Percentiles rank a stretch among this genome's conserved stretches.
phyloP scores from a whole-genome alignment of 2,797 vertebrate species.

The Aldrovandia affinis region DNA sequence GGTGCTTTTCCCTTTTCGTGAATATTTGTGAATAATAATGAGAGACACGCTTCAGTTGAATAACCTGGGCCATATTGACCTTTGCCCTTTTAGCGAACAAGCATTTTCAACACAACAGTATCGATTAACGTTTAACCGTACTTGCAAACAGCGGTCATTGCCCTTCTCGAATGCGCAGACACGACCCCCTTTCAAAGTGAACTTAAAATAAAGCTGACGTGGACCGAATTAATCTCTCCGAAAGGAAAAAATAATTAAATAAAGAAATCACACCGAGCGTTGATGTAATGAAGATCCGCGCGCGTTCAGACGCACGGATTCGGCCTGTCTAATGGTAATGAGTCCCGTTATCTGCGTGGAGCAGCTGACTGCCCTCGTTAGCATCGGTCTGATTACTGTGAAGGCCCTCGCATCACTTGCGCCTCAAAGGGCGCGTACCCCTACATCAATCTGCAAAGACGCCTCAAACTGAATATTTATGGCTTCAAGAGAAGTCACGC shows the following conservation, averaged over 20 bases:
- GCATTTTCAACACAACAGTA: background rate
- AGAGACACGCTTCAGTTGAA: background rate
- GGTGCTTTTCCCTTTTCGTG: background rate
- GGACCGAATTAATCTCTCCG: background rate
- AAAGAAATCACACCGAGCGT: background rate
- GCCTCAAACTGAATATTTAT: slow-evolving; percentile 16
- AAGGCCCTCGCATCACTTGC: slow-evolving; percentile 48
- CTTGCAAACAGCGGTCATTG: background rate
- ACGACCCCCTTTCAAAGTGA: background rate
- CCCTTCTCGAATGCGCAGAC: background rate
- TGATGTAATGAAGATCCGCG: background rate
- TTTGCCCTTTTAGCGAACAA: background rate
- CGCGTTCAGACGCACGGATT: slow-evolving; percentile 9
- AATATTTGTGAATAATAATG: background rate
- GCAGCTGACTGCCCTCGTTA: slow-evolving; percentile 60
- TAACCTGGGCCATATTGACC: background rate
- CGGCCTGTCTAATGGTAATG: slow-evolving; percentile 42
- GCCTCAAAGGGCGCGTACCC: slow-evolving; percentile 30
- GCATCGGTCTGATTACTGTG: slow-evolving; percentile 51
- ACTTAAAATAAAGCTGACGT: background rate
- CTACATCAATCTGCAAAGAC: slow-evolving; percentile 57
- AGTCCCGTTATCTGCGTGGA: slow-evolving; percentile 52
- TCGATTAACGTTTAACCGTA: background rate
- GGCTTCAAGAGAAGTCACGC: slow-evolving; percentile 55
- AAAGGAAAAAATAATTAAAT: too few species aligned